Evolutionary conservation across 2,113 vertebrate species (phyloP), one percentile per base, ranked within the genome.

Genomic region (Patagioenas fasciata): DNA sequence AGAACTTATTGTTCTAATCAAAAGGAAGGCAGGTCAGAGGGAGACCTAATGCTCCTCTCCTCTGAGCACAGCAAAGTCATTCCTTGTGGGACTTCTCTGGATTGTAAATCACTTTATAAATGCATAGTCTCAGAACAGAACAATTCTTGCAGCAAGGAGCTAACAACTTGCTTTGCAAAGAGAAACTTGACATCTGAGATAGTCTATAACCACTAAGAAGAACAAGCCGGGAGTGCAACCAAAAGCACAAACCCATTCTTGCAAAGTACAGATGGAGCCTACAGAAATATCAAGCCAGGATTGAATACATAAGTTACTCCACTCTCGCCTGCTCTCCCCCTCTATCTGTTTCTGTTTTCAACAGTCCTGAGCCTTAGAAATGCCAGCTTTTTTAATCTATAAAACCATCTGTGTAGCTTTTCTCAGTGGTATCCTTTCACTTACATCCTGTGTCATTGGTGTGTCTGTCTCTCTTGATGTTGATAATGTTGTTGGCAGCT

Each of bases 191-290:
- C 62, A 87, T 66, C 77, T 94, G 80, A 57, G 62, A 51, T 89
- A 90, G 92, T 86, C 83, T 86, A 69, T 89, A 87, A 94, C 94
- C 95, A 95, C 61, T 40, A 54, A 72, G 60, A 90, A 93, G 34
- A 95, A 81, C 40, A 88, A 92, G n/a, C 53, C 92, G 80, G 50
- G 80, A 96, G 56, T 40, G 60, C 65, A 94, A 96, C 77, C 90
- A 92, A 95, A 93, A 96, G 57, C 80, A 94, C 91, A 94, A 93
- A 87, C 17, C 36, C 66, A 81, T 93, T 93, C 75, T 83, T 78
- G 72, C 18, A 3, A 73, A 47, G 75, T 92, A 69, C 80, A 95
- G 80, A 95, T 92, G 88, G 78, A 77, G 34, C 34, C 53, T 91
- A 69, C 65, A 89, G 83, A 96, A 95, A 94, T 80, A 89, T 15